phyloP scores from a whole-genome alignment of 2,797 vertebrate species.

The Sebastes goodei region DNA sequence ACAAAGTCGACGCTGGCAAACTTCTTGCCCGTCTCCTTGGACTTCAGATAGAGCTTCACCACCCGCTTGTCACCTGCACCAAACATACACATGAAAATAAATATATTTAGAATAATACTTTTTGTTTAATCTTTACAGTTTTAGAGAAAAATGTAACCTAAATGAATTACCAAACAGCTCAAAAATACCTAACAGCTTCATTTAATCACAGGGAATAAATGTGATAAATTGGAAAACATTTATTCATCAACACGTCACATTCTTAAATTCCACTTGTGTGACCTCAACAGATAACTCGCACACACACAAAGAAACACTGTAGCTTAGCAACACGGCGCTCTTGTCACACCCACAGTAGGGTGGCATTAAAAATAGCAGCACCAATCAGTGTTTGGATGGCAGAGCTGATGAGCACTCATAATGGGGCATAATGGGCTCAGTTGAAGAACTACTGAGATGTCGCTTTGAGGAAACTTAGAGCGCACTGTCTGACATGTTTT shows the following conservation, averaged over 20 bases:
- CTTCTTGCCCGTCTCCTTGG: slow-evolving; percentile 96
- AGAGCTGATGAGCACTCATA: slow-evolving; percentile 62
- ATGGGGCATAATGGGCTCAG: slow-evolving; percentile 62
- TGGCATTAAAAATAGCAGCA: slow-evolving; percentile 74
- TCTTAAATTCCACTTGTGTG: slow-evolving; percentile 23
- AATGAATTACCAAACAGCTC: background rate
- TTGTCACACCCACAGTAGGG: slow-evolving; percentile 61
- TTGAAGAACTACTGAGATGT: slow-evolving; percentile 57
- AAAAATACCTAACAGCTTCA: background rate
- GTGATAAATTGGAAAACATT: background rate
- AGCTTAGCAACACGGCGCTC: slow-evolving; percentile 63
- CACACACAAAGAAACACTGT: slow-evolving; percentile 48
- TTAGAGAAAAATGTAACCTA: background rate
- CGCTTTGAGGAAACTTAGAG: slow-evolving; percentile 50
- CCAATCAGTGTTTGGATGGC: slow-evolving; percentile 67
- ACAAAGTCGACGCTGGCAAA: slow-evolving; percentile 96
- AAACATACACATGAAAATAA: background rate
- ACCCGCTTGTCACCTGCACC: slow-evolving; percentile 91
- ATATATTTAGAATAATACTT: background rate
- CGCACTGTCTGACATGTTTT: slow-evolving; percentile 45
- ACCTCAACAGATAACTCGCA: slow-evolving; percentile 28
- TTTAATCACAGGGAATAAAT: background rate
- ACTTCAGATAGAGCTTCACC: slow-evolving; percentile 96
- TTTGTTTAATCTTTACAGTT: background rate
- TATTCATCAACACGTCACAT: background rate